phyloP scores from a whole-genome alignment of 2,113 vertebrate species.

The Protomyctophum bolini region DNA sequence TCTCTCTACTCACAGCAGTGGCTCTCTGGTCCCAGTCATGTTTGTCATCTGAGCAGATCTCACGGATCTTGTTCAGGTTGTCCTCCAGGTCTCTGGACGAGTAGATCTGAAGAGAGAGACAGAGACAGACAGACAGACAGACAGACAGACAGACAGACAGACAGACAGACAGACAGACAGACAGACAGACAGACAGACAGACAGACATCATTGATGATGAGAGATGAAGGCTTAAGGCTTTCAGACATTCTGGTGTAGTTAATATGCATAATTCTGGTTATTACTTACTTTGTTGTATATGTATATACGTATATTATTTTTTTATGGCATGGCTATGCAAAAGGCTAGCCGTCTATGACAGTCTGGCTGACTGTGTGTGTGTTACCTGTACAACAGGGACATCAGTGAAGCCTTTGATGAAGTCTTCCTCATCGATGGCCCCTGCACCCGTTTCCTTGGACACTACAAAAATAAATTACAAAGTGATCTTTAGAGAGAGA shows the following conservation, averaged over 20 bases:
- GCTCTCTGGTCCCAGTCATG: constrained; percentile 98
- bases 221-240: background rate
- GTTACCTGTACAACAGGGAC: constrained; percentile 92
- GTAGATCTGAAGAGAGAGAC: constrained; percentile 84
- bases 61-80: constrained; percentile 97
- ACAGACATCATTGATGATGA: background rate
- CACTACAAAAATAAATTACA: constrained; percentile 68
- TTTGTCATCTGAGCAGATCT: constrained; percentile 97
- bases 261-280: background rate
- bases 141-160: no score
- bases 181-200: background rate
- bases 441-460: constrained; percentile 89
- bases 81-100: constrained; percentile 95
- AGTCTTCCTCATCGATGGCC: constrained; percentile 94
- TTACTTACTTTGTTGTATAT: background rate
- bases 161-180: no score
- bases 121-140: background rate
- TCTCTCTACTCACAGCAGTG: constrained; percentile 80
- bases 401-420: constrained; percentile 93
- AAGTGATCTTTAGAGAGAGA: constrained; percentile 6
- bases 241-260: constrained; percentile 17
- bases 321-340: no score
- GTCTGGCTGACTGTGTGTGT: background rate
- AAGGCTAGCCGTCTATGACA: no score
- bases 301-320: no score